These are phyloP conservation scores for Neelides folsomi DNA, from an alignment of 2,888 invertebrate genomes.

Conservation along the genomic window DNA sequence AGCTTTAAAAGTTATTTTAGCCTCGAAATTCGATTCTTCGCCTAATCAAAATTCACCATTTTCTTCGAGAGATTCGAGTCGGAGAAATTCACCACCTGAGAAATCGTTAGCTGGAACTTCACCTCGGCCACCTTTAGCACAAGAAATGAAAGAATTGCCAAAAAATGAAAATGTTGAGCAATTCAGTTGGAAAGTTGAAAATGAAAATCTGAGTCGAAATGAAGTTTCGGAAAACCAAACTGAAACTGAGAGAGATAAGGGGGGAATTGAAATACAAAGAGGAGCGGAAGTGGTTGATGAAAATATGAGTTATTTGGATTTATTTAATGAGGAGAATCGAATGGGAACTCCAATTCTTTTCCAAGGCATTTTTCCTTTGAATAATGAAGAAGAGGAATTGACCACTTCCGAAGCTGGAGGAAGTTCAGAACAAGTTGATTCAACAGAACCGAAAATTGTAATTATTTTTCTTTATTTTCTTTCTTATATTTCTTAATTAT, in stretches of 20 bases:
- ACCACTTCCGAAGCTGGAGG: no score
- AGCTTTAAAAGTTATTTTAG: slow-evolving; percentile 55
- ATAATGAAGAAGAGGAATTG: no score
- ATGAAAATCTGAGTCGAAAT: not conserved
- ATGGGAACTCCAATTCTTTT: slow-evolving; percentile 3
- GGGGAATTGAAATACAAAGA: not conserved
- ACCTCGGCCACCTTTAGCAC: no score
- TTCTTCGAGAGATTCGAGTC: slow-evolving; percentile 4
- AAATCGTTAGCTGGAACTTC: not conserved
- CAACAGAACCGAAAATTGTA: no score
- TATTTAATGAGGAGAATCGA: slow-evolving; percentile 4
- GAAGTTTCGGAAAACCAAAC: not conserved
- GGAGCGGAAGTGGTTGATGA: not conserved
- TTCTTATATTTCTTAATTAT: no score
- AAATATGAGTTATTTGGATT: slow-evolving; percentile 4
- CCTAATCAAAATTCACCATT: slow-evolving; percentile 5
- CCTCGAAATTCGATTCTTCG: slow-evolving; percentile 12
- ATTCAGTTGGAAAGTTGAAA: not conserved
- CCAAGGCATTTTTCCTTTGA: no score
- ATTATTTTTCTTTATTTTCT: no score
- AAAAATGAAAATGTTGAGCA: not conserved
- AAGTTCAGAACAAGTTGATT: no score
- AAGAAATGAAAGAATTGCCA: not conserved
- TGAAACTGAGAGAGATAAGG: no score
- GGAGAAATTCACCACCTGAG: slow-evolving; percentile 16